These are phyloP conservation scores for Lycocorax pyrrhopterus DNA, from an alignment of 2,113 vertebrate species.

Conservation along the genomic window DNA sequence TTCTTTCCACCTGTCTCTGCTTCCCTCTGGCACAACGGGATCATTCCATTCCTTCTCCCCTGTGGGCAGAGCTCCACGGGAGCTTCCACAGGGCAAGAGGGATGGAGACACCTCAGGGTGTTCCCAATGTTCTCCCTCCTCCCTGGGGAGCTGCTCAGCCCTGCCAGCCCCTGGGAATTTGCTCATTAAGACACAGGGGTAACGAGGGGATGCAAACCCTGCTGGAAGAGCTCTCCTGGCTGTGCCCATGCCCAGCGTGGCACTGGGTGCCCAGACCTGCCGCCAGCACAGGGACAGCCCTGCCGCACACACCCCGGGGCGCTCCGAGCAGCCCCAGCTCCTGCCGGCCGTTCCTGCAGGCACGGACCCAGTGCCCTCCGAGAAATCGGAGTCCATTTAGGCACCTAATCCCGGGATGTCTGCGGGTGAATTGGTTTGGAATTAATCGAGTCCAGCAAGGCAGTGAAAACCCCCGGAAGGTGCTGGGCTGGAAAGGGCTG, in stretches of 20 bases:
- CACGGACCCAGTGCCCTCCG: neutral
- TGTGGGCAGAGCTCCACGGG: accelerated
- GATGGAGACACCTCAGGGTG: neutral
- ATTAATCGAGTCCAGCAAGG: slow-evolving; percentile 25
- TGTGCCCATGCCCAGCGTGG: accelerated
- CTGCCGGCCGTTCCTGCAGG: neutral
- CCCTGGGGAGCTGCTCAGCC: neutral
- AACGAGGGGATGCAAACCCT: neutral
- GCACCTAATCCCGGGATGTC: neutral
- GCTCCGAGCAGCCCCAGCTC: neutral
- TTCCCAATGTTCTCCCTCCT: accelerated
- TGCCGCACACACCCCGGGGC: accelerated
- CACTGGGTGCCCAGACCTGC: accelerated
- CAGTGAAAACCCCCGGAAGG: neutral
- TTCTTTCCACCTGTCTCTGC: neutral
- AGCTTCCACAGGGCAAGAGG: neutral
- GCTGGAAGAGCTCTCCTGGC: neutral
- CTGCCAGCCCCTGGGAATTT: accelerated
- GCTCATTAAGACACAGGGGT: neutral
- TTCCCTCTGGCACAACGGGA: neutral
- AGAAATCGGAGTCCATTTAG: neutral
- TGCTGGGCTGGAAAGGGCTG: neutral
- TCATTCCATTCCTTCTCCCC: neutral
- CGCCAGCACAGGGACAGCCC: neutral
- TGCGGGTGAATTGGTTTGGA: slow-evolving; percentile 31